Evolutionary conservation across 2,797 vertebrate genomes (phyloP).

Genomic region (Melanotaenia nigrans): DNA sequence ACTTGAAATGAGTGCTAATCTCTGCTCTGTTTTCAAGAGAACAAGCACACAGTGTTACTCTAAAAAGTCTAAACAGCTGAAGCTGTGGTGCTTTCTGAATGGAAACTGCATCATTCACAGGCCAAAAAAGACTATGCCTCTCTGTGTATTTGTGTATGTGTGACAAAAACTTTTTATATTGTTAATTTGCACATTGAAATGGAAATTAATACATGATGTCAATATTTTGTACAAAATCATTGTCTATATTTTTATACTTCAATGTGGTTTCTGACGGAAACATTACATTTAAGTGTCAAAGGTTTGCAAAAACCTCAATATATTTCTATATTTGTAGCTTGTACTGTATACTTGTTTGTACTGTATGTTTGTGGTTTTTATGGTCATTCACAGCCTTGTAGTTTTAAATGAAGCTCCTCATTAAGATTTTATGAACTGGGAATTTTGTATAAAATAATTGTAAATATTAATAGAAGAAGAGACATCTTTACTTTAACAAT

Average conservation of each 20-base stretch:
- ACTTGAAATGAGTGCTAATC: constrained; percentile 41
- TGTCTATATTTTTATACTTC: constrained; percentile 87
- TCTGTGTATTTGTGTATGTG: constrained; percentile 31
- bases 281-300: constrained; percentile 75
- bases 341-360: constrained; percentile 79
- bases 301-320: constrained; percentile 77
- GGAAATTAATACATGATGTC: constrained; percentile 80
- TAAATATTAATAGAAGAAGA: constrained; percentile 77
- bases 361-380: constrained; percentile 73
- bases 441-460: constrained; percentile 61
- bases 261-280: constrained; percentile 75
- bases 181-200: constrained; percentile 84
- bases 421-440: constrained; percentile 64
- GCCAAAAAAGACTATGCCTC: constrained; percentile 68
- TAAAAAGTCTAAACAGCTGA: constrained; percentile 72
- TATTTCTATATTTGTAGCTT: constrained; percentile 85
- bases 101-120: constrained; percentile 54
- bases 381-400: constrained; percentile 58
- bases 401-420: constrained; percentile 65
- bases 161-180: constrained; percentile 63
- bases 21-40: constrained; percentile 30
- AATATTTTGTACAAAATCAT: constrained; percentile 83
- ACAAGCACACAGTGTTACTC: constrained; percentile 29
- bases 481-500: constrained; percentile 59
- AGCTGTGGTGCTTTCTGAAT: constrained; percentile 63